phyloP scores from a whole-genome alignment of 2,113 vertebrate genomes.

The Megaceryle torquata region DNA sequence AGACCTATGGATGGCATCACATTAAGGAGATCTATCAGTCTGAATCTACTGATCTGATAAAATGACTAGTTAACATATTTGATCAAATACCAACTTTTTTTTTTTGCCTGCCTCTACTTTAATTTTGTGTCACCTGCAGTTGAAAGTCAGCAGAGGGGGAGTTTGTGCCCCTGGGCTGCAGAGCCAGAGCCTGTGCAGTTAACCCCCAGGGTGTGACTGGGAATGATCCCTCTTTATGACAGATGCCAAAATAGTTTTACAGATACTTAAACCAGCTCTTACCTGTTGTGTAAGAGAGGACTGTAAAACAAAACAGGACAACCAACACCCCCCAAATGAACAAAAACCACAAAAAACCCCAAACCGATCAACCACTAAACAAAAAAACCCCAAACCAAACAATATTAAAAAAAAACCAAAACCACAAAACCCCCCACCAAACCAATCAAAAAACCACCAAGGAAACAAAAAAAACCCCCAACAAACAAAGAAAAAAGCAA shows the following conservation, averaged over 20 bases:
- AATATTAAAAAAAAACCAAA: no score
- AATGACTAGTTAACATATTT: neutral
- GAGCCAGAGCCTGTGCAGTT: neutral
- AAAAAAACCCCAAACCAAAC: no score
- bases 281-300: neutral
- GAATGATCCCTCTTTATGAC: neutral
- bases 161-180: neutral
- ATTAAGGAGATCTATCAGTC: neutral
- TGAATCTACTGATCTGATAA: neutral
- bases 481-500: neutral
- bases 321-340: neutral
- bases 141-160: neutral
- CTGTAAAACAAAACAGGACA: neutral
- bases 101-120: neutral
- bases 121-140: neutral
- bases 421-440: no score
- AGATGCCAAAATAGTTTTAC: neutral
- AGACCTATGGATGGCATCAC: neutral
- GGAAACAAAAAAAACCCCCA: no score
- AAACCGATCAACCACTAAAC: no score
- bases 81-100: neutral
- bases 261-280: neutral
- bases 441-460: no score
- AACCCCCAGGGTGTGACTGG: rapidly evolving
- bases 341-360: neutral